Percentiles rank a stretch among this genome's conserved stretches.
These are phyloP conservation scores for Osmoderma eremita DNA, from an alignment of 2,888 invertebrate genomes.

Conservation along the genomic window DNA sequence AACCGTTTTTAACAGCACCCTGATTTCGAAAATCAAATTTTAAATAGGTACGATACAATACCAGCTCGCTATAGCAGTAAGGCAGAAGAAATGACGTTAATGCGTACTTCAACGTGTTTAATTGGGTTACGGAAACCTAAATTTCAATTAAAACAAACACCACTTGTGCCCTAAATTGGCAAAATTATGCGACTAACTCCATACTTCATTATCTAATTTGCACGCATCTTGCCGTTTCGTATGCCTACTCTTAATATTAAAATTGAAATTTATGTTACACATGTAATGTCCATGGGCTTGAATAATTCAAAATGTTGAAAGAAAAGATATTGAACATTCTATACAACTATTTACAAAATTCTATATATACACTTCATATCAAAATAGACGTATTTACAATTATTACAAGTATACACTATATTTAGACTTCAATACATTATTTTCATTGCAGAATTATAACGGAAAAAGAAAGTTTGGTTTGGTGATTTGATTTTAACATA, in stretches of 20 bases:
- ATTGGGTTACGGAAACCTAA: too few relatives aligned
- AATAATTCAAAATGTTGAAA: not conserved
- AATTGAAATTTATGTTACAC: constrained; percentile 11
- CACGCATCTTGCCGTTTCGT: too few relatives aligned
- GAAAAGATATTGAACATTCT: constrained; percentile 17
- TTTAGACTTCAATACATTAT: not conserved
- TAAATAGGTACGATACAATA: constrained; percentile 1
- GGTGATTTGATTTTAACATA: not conserved
- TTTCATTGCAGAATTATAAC: not conserved
- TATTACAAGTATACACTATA: constrained; percentile 13
- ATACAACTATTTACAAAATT: constrained; percentile 32
- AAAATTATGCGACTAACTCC: not conserved
- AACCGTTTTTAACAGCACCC: constrained; percentile 34
- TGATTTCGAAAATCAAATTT: constrained; percentile 36
- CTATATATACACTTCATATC: constrained; percentile 29
- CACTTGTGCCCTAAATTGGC: not conserved
- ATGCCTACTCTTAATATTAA: not conserved
- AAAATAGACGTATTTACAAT: constrained; percentile 30
- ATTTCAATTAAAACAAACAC: too few relatives aligned
- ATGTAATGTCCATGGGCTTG: constrained; percentile 21
- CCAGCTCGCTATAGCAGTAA: constrained; percentile 5
- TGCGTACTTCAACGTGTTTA: not conserved
- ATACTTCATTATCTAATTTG: too few relatives aligned
- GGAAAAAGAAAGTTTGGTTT: not conserved
- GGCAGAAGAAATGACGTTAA: not conserved